A percentile compares a stretch with the other conserved stretches of the same genome.
These are phyloP conservation scores for Conus betulinus DNA, from an alignment of 1,140 invertebrate genomes.

Conservation along the genomic window DNA sequence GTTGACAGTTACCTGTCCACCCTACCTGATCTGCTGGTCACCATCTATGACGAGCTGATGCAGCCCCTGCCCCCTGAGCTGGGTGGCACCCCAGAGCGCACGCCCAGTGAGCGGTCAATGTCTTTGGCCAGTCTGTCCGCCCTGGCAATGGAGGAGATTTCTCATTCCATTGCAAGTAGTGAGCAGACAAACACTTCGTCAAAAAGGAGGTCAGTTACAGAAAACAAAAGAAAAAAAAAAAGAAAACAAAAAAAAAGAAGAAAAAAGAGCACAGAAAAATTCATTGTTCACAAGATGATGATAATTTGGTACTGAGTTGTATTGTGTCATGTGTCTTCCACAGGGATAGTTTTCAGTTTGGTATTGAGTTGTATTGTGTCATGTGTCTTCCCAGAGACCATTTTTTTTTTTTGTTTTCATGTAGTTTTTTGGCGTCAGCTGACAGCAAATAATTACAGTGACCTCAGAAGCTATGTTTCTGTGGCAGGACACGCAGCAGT, in stretches of 20 bases:
- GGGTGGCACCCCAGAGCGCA: conserved; percentile 52
- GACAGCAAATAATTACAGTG: no score
- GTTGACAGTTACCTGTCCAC: conserved; percentile 43
- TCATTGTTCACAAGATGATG: no score
- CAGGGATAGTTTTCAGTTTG: no score
- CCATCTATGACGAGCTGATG: conserved; percentile 68
- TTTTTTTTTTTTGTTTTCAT: no score
- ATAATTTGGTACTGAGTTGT: no score
- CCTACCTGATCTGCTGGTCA: conserved; percentile 58
- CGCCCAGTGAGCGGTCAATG: conserved; percentile 24
- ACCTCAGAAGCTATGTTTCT: not conserved
- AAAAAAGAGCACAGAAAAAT: not conserved
- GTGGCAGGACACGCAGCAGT: conserved; percentile 26
- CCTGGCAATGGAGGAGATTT: not conserved
- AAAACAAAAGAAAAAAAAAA: no score
- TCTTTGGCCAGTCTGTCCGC: conserved; percentile 19
- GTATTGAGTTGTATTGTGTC: no score
- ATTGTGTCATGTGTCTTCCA: no score
- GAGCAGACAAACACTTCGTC: not conserved
- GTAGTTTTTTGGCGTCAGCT: no score
- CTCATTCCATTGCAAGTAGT: not conserved
- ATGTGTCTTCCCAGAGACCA: no score
- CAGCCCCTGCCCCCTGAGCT: conserved; percentile 59
- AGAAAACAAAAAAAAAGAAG: not conserved
- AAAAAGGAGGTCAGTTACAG: not conserved